Percentiles rank a stretch among this genome's conserved stretches.
Evolutionary conservation across 2,888 invertebrate species (phyloP).

Genomic region (Tanypteryx hageni): DNA sequence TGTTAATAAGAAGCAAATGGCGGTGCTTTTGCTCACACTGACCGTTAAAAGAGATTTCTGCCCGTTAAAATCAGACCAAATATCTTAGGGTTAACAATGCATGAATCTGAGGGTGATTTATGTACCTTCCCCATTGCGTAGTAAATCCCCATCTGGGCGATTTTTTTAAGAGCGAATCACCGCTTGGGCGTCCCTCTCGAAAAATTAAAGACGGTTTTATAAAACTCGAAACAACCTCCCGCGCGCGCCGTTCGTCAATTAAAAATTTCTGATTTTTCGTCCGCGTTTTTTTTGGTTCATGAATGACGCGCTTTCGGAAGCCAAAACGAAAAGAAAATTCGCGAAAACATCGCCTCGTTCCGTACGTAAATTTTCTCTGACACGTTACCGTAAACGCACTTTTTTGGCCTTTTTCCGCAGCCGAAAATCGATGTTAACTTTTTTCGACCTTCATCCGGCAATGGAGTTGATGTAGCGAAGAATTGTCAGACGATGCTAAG

Average conservation of each 20-base stretch:
- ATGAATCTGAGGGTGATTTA: background rate
- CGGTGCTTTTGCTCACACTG: background rate
- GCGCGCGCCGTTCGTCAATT: background rate
- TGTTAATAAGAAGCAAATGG: no score
- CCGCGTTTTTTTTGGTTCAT: background rate
- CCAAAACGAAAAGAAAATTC: background rate
- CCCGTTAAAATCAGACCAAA: background rate
- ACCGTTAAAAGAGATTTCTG: background rate
- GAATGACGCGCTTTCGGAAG: background rate
- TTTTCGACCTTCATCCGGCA: no score
- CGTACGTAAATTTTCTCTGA: background rate
- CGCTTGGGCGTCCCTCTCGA: background rate
- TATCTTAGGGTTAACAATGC: slow-evolving; percentile 3
- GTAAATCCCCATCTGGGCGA: background rate
- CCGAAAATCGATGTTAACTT: no score
- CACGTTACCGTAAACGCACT: background rate
- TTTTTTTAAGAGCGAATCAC: background rate
- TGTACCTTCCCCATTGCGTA: background rate
- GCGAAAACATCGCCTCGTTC: background rate
- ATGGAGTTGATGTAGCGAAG: no score
- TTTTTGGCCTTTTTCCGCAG: background rate
- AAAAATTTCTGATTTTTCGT: background rate
- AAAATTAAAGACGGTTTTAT: background rate
- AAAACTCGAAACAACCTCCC: background rate
- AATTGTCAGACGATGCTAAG: no score